phyloP scores from a whole-genome alignment of 2,888 invertebrate genomes.

The Epinotia nisella region DNA sequence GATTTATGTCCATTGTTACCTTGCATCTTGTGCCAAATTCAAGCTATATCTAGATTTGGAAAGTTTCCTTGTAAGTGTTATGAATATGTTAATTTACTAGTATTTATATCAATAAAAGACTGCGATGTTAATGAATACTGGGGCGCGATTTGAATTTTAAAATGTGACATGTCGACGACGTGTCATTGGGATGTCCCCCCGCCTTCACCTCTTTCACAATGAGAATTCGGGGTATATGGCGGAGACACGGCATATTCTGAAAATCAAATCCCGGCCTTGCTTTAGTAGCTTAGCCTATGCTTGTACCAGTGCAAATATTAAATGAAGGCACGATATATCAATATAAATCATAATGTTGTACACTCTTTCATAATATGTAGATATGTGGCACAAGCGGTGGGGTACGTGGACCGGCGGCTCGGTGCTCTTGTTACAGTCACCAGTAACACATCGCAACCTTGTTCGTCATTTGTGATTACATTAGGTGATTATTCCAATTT shows the following conservation, averaged over 20 bases:
- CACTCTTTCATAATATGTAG: background rate
- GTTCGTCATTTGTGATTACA: conserved; percentile 33
- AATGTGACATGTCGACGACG: no score
- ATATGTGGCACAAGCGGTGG: background rate
- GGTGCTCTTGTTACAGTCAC: background rate
- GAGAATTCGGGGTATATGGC: background rate
- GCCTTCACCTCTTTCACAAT: no score
- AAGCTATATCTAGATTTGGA: conserved; percentile 3
- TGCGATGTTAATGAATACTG: conserved; percentile 19
- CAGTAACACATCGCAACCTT: conserved; percentile 46
- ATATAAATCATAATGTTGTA: background rate
- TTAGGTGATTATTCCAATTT: conserved; percentile 9
- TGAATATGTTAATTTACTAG: conserved; percentile 5
- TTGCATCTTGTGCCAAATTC: conserved; percentile 30
- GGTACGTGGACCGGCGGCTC: background rate
- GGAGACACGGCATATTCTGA: background rate
- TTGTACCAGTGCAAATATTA: conserved; percentile 20
- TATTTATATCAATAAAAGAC: conserved; percentile 27
- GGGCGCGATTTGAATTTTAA: background rate
- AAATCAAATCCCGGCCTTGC: background rate
- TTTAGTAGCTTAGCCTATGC: conserved; percentile 9
- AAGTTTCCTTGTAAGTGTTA: background rate
- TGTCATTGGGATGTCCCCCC: no score
- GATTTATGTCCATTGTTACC: conserved; percentile 10
- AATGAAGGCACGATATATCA: conserved; percentile 3